Evolutionary conservation across 2,113 vertebrate genomes (phyloP), one percentile per base, ranked within the genome.

Genomic region (Phrynocephalus versicolor): DNA sequence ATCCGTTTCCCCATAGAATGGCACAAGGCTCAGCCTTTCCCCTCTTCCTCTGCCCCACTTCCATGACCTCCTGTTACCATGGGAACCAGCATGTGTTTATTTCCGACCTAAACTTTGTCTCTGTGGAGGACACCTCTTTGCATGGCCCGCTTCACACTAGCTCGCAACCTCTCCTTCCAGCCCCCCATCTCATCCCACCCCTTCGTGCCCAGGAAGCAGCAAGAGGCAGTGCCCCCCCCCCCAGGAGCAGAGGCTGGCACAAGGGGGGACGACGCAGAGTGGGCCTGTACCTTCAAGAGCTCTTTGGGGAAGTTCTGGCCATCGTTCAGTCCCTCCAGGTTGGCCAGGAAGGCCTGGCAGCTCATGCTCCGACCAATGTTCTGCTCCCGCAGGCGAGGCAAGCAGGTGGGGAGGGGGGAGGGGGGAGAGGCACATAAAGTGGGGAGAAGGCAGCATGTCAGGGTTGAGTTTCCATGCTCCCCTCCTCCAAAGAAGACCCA

Each of bases 361-460:
- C 96, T 97, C 98, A 99, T 99, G 90, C 95, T 94, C 85, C 97
- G 98, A n/a, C 98, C 98, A 0, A 98, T 96, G 82, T 98, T 97
- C 98, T 99, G 93, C 62, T 65, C 55, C 12, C 76, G 57, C 73
- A n/a, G 55, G 81, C 30, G 10, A 0, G 18, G 70, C 51, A 30
- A 18, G 39, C 2, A 3, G 33, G 39, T 3, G 37, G 18, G 23
- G 33, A 27, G 37, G 67, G 79, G 6, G 6, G 25, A 19, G 10
- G 58, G 14, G 6, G 35, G 30, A 14, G 16, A 65, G 30, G 74
- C 30, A 55, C 30, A 15, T 21, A 73, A 25, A 7, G 30, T 60
- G 64, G 10, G 30, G 35, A 85, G 65, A 3, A 3, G 41, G 41
- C 18, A 30, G 14, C 19, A 1, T 25, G 8, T 69, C 62, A 79